phyloP scores from a whole-genome alignment of 2,113 vertebrate genomes.

The Raphicerus campestris region DNA sequence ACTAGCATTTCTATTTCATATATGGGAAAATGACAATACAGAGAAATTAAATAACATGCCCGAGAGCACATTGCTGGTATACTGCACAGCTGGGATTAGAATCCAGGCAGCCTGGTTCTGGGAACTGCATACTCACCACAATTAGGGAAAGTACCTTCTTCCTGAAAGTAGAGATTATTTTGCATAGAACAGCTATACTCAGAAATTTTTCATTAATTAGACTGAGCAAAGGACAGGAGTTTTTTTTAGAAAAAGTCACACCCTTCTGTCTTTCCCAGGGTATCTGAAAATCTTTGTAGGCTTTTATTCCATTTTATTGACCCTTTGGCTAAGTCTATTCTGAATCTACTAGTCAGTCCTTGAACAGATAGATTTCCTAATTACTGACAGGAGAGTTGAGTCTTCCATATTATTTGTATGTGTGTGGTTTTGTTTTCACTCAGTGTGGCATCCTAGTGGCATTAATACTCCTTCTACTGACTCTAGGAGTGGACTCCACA shows the following conservation, averaged over 20 bases:
- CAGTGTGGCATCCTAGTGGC: neutral
- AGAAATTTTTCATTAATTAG: neutral
- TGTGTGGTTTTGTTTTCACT: neutral
- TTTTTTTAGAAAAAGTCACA: neutral
- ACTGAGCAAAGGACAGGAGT: neutral
- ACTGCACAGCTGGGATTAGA: neutral
- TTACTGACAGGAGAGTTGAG: neutral
- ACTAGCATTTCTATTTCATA: neutral
- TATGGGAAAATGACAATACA: neutral
- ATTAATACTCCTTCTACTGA: neutral
- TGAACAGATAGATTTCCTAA: neutral
- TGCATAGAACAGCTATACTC: neutral
- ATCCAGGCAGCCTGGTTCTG: neutral
- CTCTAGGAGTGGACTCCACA: neutral
- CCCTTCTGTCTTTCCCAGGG: neutral
- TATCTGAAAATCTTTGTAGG: neutral
- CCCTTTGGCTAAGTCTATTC: neutral
- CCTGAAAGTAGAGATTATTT: neutral
- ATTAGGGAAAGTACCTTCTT: neutral
- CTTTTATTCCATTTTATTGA: neutral
- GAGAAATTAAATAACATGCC: neutral
- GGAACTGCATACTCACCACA: neutral
- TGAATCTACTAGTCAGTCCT: neutral
- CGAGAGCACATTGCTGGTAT: neutral
- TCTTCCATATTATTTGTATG: neutral